phyloP scores from a whole-genome alignment of 2,113 vertebrate genomes.

The Nothocercus nigrocapillus region DNA sequence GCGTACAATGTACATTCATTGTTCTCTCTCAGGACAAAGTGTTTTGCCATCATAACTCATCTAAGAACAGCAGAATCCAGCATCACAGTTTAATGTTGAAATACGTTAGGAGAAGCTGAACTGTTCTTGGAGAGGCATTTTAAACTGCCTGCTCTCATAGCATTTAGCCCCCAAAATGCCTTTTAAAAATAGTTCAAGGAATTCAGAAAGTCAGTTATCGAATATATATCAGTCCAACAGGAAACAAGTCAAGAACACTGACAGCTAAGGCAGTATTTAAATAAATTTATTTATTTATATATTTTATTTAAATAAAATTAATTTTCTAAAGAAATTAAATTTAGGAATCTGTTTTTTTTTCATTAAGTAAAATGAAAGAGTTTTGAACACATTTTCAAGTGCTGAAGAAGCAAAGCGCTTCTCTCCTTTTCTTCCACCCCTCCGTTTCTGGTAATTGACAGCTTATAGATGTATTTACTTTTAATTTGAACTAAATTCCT shows the following conservation, averaged over 20 bases:
- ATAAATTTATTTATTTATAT: too few relatives aligned
- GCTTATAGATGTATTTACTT: constrained; percentile 32
- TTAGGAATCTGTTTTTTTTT: constrained; percentile 21
- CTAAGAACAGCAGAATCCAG: background rate
- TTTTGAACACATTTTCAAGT: background rate
- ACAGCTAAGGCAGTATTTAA: background rate
- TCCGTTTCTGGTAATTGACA: background rate
- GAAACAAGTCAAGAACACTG: constrained; percentile 1
- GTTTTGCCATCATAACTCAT: background rate
- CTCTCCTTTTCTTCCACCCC: background rate
- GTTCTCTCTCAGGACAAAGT: background rate
- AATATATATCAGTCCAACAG: background rate
- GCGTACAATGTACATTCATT: background rate
- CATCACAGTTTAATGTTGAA: background rate
- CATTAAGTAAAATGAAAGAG: constrained; percentile 11
- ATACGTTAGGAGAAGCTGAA: background rate
- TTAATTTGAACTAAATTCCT: background rate
- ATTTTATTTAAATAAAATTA: too few relatives aligned
- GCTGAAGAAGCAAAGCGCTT: background rate
- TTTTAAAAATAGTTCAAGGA: constrained; percentile 18
- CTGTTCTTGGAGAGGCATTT: background rate
- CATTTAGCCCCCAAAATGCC: background rate
- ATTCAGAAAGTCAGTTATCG: background rate
- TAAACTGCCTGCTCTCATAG: background rate
- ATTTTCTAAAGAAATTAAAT: too few relatives aligned